Evolutionary conservation across 1,140 invertebrate genomes (phyloP), one percentile per base, ranked within the genome.

Genomic region (Physella acuta): DNA sequence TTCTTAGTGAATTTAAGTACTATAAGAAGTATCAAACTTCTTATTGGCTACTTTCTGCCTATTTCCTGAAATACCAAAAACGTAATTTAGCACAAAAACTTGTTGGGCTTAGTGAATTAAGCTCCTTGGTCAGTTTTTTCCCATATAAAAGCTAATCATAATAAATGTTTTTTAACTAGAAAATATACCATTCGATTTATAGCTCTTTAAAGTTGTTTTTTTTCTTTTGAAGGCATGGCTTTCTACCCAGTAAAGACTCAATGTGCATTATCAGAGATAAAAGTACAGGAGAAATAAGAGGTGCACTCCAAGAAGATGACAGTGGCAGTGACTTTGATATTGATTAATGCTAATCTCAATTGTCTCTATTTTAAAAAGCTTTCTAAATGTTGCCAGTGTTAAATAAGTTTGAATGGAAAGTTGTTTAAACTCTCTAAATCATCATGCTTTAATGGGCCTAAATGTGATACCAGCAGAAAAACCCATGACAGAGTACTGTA

Each of bases 241-340:
- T 76, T 36, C 44, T 79, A 36, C 78, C 78, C 28, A 51, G 53
- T 34, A 72, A 74, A 28, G 73, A 75, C 56, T 68, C 73, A 20
- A 39, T 73, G 39, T 69, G 66, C 52, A 66, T 73, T 14, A 76
- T 79, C 53, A 64, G 74, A 28, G 78, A 76, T 67, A 74, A 69
- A 62, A 72, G 56, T 14, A 78, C 78, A 1, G 78, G 76, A 36
- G 75, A 79, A 52, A 71, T 75, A 2, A 39, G 75, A 17, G 33
- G 56, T 30, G 30, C 60, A 26, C 52, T 76, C 1, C 67, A 71
- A 24, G 58, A 75, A 5, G 76, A 77, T 53, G 74, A 77, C 67
- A 74, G 73, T 66, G 76, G 65, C 33, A 79, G 75, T 68, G 78
- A 79, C 52, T 78, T 76, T 76, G 78, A 79, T 66, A 44, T 79